Conservation (phyloP, 2,113 vertebrate species). For the Typhlomys cinereus region DNA sequence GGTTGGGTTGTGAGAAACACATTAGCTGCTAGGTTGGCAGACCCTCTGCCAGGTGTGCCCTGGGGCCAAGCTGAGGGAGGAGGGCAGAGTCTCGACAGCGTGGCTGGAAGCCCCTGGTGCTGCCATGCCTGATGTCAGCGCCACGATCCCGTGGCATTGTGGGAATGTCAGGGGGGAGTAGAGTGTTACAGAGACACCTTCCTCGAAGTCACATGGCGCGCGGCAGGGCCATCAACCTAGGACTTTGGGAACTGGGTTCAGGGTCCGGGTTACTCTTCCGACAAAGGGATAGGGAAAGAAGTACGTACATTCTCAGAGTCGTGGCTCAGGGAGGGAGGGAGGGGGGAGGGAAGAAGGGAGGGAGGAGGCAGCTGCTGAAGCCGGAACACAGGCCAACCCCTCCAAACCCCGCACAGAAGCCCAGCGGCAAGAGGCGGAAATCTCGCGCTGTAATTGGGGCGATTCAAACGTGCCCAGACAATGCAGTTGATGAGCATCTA, state of each 20-base stretch:
- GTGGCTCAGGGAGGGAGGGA: not conserved
- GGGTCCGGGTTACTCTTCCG: not conserved
- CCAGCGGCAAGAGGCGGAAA: not conserved
- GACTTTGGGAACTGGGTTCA: not conserved
- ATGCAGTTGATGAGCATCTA: not conserved
- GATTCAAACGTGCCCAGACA: not conserved
- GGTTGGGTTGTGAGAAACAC: not conserved
- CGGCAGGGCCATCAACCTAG: not conserved
- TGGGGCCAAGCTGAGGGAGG: not conserved
- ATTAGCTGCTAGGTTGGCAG: not conserved
- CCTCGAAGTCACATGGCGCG: not conserved
- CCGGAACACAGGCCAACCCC: not conserved
- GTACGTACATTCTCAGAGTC: not conserved
- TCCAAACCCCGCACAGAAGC: not conserved
- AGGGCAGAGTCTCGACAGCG: not conserved
- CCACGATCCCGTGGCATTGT: not conserved
- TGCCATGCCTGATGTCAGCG: not conserved
- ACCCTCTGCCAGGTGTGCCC: not conserved
- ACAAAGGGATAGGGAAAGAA: not conserved
- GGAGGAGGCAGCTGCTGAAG: not conserved
- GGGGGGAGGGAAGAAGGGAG: too few relatives aligned
- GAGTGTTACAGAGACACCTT: not conserved
- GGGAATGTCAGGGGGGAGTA: not conserved
- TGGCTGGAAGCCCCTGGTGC: not conserved
- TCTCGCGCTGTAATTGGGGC: not conserved